A percentile compares a stretch with the other conserved stretches of the same genome.
Evolutionary conservation across 1,140 invertebrate species (phyloP).

Genomic region (Trachymyrmex cornetzi): DNA sequence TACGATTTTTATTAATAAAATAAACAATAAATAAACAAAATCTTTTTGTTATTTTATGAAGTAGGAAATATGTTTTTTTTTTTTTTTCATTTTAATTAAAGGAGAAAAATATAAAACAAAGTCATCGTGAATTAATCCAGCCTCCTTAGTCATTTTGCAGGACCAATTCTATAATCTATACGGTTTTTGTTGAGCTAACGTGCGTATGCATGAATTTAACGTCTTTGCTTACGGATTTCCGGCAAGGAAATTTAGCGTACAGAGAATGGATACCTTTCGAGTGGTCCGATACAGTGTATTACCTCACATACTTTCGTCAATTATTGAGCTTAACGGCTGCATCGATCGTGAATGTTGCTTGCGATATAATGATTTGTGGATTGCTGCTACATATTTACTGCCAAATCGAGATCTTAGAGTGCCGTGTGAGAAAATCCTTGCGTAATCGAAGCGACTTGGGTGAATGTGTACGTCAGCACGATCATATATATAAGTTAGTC

Average conservation of each 20-base stretch:
- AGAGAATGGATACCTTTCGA: slow-evolving; percentile 76
- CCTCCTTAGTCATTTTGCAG: slow-evolving; percentile 39
- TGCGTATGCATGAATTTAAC: slow-evolving; percentile 59
- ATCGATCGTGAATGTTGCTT: slow-evolving; percentile 68
- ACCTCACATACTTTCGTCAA: slow-evolving; percentile 74
- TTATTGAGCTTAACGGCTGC: slow-evolving; percentile 43
- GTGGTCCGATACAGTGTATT: neutral
- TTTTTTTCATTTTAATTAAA: slow-evolving; percentile 18
- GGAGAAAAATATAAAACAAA: slow-evolving; percentile 18
- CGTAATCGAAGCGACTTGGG: neutral
- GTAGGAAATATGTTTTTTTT: neutral
- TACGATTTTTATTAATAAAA: neutral
- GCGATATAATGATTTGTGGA: slow-evolving; percentile 70
- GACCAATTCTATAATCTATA: slow-evolving; percentile 52
- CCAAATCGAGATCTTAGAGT: slow-evolving; percentile 72
- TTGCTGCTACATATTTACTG: slow-evolving; percentile 66
- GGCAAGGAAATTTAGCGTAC: slow-evolving; percentile 53
- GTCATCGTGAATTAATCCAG: neutral
- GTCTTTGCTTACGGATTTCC: slow-evolving; percentile 66
- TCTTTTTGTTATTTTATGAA: neutral
- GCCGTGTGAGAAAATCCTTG: slow-evolving; percentile 51
- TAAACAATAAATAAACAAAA: neutral
- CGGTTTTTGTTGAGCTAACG: slow-evolving; percentile 55
- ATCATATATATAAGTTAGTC: slow-evolving; percentile 73
- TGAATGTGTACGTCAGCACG: slow-evolving; percentile 68